These are phyloP conservation scores for Dilophus febrilis DNA, from an alignment of 2,888 invertebrate species.

Conservation along the genomic window DNA sequence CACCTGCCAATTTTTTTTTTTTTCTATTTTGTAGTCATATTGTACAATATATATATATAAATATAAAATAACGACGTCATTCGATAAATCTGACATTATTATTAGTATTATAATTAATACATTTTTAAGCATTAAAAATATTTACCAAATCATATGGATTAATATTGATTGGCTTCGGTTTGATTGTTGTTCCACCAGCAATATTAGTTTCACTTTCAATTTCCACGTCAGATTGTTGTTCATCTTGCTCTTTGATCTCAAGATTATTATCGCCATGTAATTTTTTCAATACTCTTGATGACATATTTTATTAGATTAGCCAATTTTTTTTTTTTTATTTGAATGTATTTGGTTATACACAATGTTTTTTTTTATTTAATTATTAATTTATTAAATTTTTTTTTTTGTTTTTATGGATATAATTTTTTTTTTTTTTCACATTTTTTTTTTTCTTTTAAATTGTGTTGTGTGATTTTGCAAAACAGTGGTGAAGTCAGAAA, in stretches of 20 bases:
- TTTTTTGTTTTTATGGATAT: no score
- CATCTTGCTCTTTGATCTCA: slow-evolving; percentile 26
- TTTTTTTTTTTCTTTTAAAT: no score
- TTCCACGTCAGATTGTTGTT: slow-evolving; percentile 24
- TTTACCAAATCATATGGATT: slow-evolving; percentile 56
- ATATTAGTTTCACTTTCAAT: slow-evolving; percentile 33
- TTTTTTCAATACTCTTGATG: slow-evolving; percentile 46
- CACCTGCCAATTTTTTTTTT: neutral
- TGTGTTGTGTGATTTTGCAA: no score
- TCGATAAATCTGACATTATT: no score
- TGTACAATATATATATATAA: no score
- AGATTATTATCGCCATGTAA: slow-evolving; percentile 40
- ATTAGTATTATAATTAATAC: no score
- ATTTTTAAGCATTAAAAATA: no score
- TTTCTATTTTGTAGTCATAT: no score
- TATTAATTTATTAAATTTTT: no score
- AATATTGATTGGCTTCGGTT: slow-evolving; percentile 41
- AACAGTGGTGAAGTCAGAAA: no score
- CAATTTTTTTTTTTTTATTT: neutral
- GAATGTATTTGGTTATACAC: neutral
- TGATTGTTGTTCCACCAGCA: slow-evolving; percentile 34
- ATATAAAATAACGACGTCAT: no score
- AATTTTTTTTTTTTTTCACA: no score
- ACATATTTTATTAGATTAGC: slow-evolving; percentile 31
- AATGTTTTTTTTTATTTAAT: neutral